Base-by-base conservation (phyloP, 1,140 invertebrate genomes). In the Argopecten irradians region DNA sequence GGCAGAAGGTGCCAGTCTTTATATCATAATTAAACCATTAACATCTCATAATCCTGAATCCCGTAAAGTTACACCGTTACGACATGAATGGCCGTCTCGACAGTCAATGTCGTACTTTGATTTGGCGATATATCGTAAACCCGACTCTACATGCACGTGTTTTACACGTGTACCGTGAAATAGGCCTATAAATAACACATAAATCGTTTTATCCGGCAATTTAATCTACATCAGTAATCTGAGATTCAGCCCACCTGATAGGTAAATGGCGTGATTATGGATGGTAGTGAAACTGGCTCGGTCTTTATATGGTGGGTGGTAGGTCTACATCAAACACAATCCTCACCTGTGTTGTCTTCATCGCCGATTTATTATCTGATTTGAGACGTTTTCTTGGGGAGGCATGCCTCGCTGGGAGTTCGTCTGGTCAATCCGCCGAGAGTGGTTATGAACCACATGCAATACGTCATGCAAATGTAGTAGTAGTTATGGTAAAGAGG, bases 211-310 rank as follows among this genome's bases (percentile, higher is more conserved):
- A 71, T 71, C 55, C 16, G 8, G 0, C 55, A 11, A 22, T 71
- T 71, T 71, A 71, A 71, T 71, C 55, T 71, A 7, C 55, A 28
- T n/a, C 19, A 28, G 55, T 28, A 71, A 71, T 71, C 55, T n/a
- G 55, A 71, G 55, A 71, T 71, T n/a, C 55, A n/a, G n/a, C 55
- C 16, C 55, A 71, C n/a, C 22, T 71, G 55, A 71, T 71, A 71
- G 55, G 55, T n/a, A 28, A 71, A 71, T n/a, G 14, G 22, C 11
- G 55, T 71, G 55, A n/a, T 71, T 71, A 71, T 71, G 16, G 5
- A n/a, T n/a, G n/a, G 14, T 28, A 71, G 55, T 71, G 55, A n/a
- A 71, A 28, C 1, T 28, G 22, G 8, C 22, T 71, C 2, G n/a
- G 55, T 28, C 22, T 71, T 7, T 16, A 71, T 28, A 28, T n/a